A percentile compares a stretch with the other conserved stretches of the same genome.
Evolutionary conservation across 2,888 invertebrate genomes (phyloP).

Genomic region (Ferrisia virgata): DNA sequence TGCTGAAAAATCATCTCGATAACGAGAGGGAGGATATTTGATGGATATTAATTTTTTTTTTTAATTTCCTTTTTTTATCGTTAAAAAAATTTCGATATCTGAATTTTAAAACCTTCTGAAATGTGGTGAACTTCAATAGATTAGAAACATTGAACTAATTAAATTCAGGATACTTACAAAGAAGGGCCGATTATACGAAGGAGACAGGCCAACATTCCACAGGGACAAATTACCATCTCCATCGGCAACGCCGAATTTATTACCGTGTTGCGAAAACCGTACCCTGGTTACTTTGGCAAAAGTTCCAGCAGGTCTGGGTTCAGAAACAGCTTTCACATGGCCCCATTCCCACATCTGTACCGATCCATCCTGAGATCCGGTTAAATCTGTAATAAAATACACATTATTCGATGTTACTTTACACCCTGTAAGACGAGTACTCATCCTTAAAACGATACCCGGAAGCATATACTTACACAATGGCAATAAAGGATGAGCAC

Average conservation of each 20-base stretch:
- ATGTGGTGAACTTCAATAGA: too few relatives aligned
- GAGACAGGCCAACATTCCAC: slow-evolving; percentile 86
- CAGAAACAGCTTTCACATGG: slow-evolving; percentile 83
- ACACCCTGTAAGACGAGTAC: too few relatives aligned
- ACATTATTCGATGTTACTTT: background rate
- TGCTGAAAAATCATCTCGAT: too few relatives aligned
- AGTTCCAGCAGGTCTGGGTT: slow-evolving; percentile 88
- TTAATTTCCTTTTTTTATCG: too few relatives aligned
- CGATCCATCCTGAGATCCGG: slow-evolving; percentile 93
- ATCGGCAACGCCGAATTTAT: slow-evolving; percentile 97
- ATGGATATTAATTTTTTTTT: too few relatives aligned
- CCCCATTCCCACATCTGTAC: slow-evolving; percentile 99
- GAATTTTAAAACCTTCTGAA: too few relatives aligned
- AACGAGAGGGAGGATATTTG: too few relatives aligned
- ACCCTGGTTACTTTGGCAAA: slow-evolving; percentile 93
- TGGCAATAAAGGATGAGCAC: slow-evolving; percentile 91
- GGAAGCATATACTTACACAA: slow-evolving; percentile 84
- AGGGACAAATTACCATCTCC: slow-evolving; percentile 94
- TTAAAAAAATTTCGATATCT: too few relatives aligned
- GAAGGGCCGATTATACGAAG: slow-evolving; percentile 74
- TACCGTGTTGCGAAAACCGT: slow-evolving; percentile 94
- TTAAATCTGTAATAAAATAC: slow-evolving; percentile 64
- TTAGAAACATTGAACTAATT: too few relatives aligned
- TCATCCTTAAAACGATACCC: too few relatives aligned
- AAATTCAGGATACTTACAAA: slow-evolving; percentile 65